Percentiles rank a stretch among this genome's conserved stretches.
Evolutionary conservation across 2,797 vertebrate species (phyloP).

Genomic region (Mormyrus hasselquistii): DNA sequence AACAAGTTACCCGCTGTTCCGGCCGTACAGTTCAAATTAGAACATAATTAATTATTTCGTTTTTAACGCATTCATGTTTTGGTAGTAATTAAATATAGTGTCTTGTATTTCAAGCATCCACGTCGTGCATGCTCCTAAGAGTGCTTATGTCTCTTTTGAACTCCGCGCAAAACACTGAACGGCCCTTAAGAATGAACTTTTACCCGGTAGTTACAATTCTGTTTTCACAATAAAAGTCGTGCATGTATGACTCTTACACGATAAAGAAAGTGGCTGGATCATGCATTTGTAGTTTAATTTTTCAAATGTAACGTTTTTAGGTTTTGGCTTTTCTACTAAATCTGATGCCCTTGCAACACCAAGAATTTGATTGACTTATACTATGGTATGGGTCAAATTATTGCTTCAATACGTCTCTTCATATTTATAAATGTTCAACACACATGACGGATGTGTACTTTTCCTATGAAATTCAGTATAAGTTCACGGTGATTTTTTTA

Average conservation of each 20-base stretch:
- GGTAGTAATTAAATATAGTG: neutral
- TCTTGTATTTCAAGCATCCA: neutral
- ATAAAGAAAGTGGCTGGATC: neutral
- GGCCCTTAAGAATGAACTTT: neutral
- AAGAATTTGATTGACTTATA: neutral
- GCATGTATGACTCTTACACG: neutral
- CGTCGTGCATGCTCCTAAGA: neutral
- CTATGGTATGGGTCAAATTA: neutral
- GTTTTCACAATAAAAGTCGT: conserved; percentile 29
- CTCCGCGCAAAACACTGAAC: neutral
- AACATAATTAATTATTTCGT: neutral
- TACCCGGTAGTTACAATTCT: neutral
- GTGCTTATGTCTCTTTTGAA: neutral
- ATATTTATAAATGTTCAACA: neutral
- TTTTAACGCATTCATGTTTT: neutral
- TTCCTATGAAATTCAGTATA: neutral
- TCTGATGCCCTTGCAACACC: neutral
- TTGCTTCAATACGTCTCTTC: neutral
- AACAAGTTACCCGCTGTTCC: neutral
- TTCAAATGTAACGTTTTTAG: neutral
- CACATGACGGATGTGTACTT: neutral
- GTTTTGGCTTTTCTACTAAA: neutral
- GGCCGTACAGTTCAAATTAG: neutral
- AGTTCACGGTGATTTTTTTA: neutral
- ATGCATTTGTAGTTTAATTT: neutral